Evolutionary conservation across 2,797 vertebrate species (phyloP), one percentile per base, ranked within the genome.

Genomic region (Coracias cyanogaster): DNA sequence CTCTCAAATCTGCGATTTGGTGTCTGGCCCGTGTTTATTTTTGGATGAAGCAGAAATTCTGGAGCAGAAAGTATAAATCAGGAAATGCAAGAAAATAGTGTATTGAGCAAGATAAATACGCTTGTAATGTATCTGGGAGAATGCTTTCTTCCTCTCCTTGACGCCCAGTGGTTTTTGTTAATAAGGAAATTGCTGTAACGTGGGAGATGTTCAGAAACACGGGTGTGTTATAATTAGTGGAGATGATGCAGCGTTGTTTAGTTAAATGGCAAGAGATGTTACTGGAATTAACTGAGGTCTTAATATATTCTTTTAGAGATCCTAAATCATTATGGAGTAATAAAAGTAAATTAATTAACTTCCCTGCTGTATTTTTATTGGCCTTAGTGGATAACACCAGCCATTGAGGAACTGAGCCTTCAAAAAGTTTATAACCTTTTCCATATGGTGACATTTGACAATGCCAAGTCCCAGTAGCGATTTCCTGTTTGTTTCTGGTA

Each of bases 401-500:
- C 85, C 77, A 45, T 80, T 96, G 89, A 94, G 77, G 66, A 94
- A 33, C 70, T 55, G 54, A 91, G 83, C 82, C 64, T 96, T 95
- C 82, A 86, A 41, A 92, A 95, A 94, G 62, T 90, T 93, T 92
- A 74, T 93, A 96, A 97, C 72, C 74, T 96, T 83, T 95, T 96
- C 95, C 96, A 97, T 94, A 95, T 96, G 94, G 93, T 92, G 86
- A 93, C 86, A 73, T 94, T 93, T 90, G 87, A 73, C 86, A 67
- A 60, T 84, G 96, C 95, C 93, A 93, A 95, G 88, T 92, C 86
- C 88, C 82, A 86, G 86, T 92, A 94, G 94, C 95, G 57, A 85
- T 88, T 96, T 97, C 91, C 96, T 93, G 95, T 96, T 95, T 96
- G 71, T 95, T 96, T 92, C 90, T 95, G 78, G 60, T 94, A 86